phyloP scores from a whole-genome alignment of 1,140 invertebrate species.

The Monomorium pharaonis region DNA sequence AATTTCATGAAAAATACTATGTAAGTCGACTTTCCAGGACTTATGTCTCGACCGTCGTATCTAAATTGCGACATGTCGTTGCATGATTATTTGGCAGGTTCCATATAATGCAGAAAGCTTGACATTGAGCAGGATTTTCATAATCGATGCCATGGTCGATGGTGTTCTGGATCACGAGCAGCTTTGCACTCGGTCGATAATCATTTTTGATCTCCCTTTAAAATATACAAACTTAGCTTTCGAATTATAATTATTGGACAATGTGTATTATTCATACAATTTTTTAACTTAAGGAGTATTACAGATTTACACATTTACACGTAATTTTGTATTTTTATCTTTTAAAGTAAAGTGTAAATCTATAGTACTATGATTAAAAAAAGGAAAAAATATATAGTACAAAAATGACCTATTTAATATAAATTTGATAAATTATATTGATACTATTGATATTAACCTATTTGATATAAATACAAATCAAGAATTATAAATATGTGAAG shows the following conservation, averaged over 20 bases:
- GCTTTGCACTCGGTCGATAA: not conserved
- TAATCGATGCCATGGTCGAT: conserved; percentile 10
- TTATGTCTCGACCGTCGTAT: not conserved
- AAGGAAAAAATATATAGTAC: not conserved
- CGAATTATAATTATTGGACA: not conserved
- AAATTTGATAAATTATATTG: too few species aligned
- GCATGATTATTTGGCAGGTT: conserved; percentile 23
- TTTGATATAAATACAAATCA: not conserved
- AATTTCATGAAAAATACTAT: not conserved
- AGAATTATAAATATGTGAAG: too few species aligned
- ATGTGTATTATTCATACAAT: not conserved
- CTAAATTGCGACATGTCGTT: not conserved
- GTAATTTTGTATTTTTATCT: conserved; percentile 27
- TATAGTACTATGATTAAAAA: not conserved
- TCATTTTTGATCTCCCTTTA: not conserved
- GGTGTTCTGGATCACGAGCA: not conserved
- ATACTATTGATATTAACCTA: too few species aligned
- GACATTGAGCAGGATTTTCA: not conserved
- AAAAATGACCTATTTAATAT: not conserved
- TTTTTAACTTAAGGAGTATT: not conserved
- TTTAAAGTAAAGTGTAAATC: not conserved
- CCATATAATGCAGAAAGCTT: conserved; percentile 3
- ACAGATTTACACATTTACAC: too few species aligned
- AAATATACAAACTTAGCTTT: not conserved
- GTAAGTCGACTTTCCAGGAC: not conserved